Conservation (phyloP, 1,140 invertebrate genomes). For the Sitophilus oryzae region DNA sequence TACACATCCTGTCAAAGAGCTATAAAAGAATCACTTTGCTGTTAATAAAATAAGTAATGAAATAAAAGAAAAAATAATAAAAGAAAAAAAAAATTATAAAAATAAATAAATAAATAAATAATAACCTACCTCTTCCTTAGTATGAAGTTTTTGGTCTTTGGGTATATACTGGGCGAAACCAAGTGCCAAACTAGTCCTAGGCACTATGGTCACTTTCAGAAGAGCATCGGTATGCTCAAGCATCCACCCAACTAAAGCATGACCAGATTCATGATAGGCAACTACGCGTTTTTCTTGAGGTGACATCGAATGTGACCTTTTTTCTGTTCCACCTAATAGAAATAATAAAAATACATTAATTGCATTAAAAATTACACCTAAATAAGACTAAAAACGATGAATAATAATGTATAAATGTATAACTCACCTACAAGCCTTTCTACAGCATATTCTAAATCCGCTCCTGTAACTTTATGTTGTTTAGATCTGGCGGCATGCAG, state of each 20-base stretch:
- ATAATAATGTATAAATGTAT: too few species aligned
- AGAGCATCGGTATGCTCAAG: slow-evolving; percentile 89
- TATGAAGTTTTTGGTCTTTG: slow-evolving; percentile 81
- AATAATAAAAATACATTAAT: background rate
- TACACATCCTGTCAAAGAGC: slow-evolving; percentile 92
- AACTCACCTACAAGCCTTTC: slow-evolving; percentile 67
- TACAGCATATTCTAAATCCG: slow-evolving; percentile 82
- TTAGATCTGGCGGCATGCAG: slow-evolving; percentile 77
- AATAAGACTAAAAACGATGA: too few species aligned
- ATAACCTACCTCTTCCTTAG: slow-evolving; percentile 65
- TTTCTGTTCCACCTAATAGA: slow-evolving; percentile 78
- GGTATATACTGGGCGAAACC: slow-evolving; percentile 92
- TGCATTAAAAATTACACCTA: too few species aligned
- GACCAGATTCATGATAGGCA: slow-evolving; percentile 94
- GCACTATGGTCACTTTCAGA: slow-evolving; percentile 93
- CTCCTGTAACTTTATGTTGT: slow-evolving; percentile 58
- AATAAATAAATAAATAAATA: too few species aligned
- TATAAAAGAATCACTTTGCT: too few species aligned
- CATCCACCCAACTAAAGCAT: slow-evolving; percentile 93
- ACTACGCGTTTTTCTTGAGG: slow-evolving; percentile 68
- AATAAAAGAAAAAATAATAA: too few species aligned
- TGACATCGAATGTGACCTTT: slow-evolving; percentile 67
- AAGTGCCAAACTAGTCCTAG: slow-evolving; percentile 79
- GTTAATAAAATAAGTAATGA: too few species aligned
- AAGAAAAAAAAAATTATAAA: too few species aligned